Conservation (phyloP, 2,888 invertebrate species). For the Plebejus anna region DNA sequence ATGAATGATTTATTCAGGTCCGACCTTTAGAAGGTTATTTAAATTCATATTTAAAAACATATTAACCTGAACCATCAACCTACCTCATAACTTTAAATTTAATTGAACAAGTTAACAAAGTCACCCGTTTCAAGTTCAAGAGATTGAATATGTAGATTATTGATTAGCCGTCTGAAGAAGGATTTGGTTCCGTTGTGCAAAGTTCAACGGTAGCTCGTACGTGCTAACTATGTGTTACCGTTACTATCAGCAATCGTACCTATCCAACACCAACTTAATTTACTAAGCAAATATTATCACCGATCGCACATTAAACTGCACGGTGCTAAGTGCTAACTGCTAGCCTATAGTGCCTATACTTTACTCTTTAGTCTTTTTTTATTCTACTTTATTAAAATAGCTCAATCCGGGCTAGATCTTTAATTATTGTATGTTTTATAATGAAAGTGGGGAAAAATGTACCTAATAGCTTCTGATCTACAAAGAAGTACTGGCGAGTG, state of each 20-base stretch:
- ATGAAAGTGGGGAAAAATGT: too few species aligned
- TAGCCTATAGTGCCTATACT: background rate
- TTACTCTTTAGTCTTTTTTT: too few species aligned
- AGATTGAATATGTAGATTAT: background rate
- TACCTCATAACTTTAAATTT: background rate
- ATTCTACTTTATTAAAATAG: too few species aligned
- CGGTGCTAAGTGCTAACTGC: background rate
- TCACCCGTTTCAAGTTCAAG: background rate
- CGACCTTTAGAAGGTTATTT: background rate
- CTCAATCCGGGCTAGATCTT: too few species aligned
- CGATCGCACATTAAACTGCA: background rate
- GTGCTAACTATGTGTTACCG: slow-evolving; percentile 19
- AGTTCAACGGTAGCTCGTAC: slow-evolving; percentile 24
- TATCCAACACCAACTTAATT: background rate
- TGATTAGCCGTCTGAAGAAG: background rate
- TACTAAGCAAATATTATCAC: background rate
- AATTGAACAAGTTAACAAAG: background rate
- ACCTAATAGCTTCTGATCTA: too few species aligned
- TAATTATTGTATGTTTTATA: too few species aligned
- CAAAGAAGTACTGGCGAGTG: too few species aligned
- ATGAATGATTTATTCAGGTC: background rate
- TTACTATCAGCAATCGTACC: slow-evolving; percentile 4
- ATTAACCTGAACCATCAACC: background rate
- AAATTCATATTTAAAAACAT: background rate
- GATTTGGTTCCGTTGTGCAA: slow-evolving; percentile 29